Conservation (phyloP, 2,113 vertebrate genomes). For the Coptodon rendalli region DNA sequence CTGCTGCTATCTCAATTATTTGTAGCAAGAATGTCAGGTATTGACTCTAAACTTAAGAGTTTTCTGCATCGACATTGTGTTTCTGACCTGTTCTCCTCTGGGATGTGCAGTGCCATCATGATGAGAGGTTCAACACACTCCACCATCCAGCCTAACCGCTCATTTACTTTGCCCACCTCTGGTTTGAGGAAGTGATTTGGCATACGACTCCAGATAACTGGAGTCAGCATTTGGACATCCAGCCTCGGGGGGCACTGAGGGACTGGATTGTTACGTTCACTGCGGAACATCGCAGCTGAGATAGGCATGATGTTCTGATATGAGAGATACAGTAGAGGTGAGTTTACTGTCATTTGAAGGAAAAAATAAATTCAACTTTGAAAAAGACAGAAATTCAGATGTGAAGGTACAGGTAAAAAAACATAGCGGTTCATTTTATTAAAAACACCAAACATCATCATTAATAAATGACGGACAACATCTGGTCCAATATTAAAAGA, state of each 20-base stretch:
- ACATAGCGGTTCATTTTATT: not conserved
- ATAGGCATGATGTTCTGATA: conserved; percentile 94
- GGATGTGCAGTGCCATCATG: conserved; percentile 96
- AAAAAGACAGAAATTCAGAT: not conserved
- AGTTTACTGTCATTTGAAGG: not conserved
- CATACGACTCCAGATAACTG: conserved; percentile 92
- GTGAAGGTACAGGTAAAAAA: not conserved
- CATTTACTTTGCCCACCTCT: conserved; percentile 74
- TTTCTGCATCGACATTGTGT: not conserved
- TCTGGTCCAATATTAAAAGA: not conserved
- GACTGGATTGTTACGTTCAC: conserved; percentile 83
- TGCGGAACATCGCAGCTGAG: conserved; percentile 93
- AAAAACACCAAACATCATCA: not conserved
- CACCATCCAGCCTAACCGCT: conserved; percentile 86
- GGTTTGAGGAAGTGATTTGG: conserved; percentile 83
- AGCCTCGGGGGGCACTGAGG: conserved; percentile 88
- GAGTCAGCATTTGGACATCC: conserved; percentile 82
- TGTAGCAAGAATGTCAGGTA: not conserved
- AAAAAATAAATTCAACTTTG: rapidly evolving
- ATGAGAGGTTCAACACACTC: conserved; percentile 83
- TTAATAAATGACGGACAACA: not conserved
- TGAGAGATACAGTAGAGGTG: not conserved
- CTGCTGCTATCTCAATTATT: not conserved
- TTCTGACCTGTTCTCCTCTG: conserved; percentile 90
- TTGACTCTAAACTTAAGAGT: not conserved